Evolutionary conservation across 1,140 invertebrate genomes (phyloP), one percentile per base, ranked within the genome.

Genomic region (Drosophila cardini): DNA sequence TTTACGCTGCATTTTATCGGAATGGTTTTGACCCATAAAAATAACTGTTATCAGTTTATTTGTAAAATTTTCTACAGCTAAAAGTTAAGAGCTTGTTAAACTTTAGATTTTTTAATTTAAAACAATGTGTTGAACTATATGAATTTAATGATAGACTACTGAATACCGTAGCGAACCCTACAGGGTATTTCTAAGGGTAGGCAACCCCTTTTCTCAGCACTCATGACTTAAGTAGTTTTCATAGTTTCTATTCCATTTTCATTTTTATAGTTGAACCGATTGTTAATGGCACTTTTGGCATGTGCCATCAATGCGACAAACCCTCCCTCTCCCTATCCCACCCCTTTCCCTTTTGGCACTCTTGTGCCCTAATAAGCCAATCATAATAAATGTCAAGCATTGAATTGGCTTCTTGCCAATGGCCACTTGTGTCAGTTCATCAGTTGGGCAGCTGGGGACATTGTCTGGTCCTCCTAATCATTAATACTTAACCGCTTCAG

Each of bases 351-450:
- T 10, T 75, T 53, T 50, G 53, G 48, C 68, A 11, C 11, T 45
- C 38, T 40, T 68, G 56, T 45, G 75, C 61, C 79, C 84, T 87
- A 87, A 87, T 87, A 89, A 87, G 83, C 80, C 83, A 80, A 87
- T 87, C 83, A 87, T 89, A 87, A 87, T 89, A 87, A 87, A 87
- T 87, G 83, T 87, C 83, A 87, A 89, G 83, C 84, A 89, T 65
- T 69, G 62, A 77, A 72, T 89, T 87, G 83, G 83, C 83, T 74
- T 72, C 50, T 16, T 77, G 83, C 83, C 83, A 87, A 77, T 77
- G 73, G 48, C 76, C 76, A 83, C 81, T 76, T 67, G 60, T 58
- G 43, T 83, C 76, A 89, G 73, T 60, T 57, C 67, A 74, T 85
- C 81, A 84, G 79, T 79, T 48, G 57, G 58, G 68, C 64, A 65